Conservation (phyloP, 2,888 invertebrate genomes). For the Molanna angustata region DNA sequence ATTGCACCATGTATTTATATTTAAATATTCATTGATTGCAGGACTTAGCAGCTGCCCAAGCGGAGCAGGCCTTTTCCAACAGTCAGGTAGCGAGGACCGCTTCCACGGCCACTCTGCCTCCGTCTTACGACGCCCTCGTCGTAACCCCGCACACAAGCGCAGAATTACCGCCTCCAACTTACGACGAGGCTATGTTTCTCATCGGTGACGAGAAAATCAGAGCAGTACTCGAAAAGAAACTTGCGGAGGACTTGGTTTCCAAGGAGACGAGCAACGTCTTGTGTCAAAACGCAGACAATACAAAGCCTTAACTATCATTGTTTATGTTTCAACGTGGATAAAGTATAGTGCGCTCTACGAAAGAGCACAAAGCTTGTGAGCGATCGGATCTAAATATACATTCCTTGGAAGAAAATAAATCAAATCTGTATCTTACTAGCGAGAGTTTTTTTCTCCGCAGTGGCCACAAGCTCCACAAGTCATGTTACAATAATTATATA, state of each 20-base stretch:
- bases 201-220: slow-evolving; percentile 49
- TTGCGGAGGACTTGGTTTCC: slow-evolving; percentile 9
- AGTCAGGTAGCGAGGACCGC: slow-evolving; percentile 55
- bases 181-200: slow-evolving; percentile 61
- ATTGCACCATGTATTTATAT: too few relatives aligned
- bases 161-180: slow-evolving; percentile 59
- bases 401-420: too few relatives aligned
- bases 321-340: too few relatives aligned
- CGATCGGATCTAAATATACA: too few relatives aligned
- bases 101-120: slow-evolving; percentile 59
- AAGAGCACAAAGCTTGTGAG: too few relatives aligned
- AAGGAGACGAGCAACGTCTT: slow-evolving; percentile 15
- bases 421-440: too few relatives aligned
- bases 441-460: too few relatives aligned
- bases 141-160: slow-evolving; percentile 47
- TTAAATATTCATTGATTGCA: slow-evolving; percentile 35
- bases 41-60: slow-evolving; percentile 58
- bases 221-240: slow-evolving; percentile 19
- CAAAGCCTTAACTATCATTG: slow-evolving; percentile 27
- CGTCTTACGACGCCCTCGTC: slow-evolving; percentile 61
- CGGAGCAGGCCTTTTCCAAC: slow-evolving; percentile 51
- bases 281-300: slow-evolving; percentile 24
- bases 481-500: too few relatives aligned
- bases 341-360: too few relatives aligned
- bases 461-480: too few relatives aligned